Conservation (phyloP, 2,888 invertebrate species). For the Watsonalla binaria region DNA sequence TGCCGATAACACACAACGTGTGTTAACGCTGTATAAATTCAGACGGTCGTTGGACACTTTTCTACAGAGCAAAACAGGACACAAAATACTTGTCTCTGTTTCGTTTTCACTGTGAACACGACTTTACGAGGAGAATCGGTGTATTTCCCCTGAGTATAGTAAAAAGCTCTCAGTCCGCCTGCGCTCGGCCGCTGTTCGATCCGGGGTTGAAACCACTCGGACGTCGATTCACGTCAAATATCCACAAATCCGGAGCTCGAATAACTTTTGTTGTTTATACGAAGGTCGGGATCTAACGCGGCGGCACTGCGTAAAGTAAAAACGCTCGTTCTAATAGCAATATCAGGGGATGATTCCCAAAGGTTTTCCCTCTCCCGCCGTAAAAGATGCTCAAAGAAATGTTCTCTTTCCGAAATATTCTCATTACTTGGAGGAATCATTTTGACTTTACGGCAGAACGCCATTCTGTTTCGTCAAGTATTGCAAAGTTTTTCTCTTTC, state of each 20-base stretch:
- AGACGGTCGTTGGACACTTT: slow-evolving; percentile 22
- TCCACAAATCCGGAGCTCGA: slow-evolving; percentile 44
- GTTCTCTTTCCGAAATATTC: slow-evolving; percentile 57
- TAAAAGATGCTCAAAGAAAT: slow-evolving; percentile 44
- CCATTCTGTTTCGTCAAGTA: slow-evolving; percentile 57
- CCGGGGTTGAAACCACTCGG: slow-evolving; percentile 47
- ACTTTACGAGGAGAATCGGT: slow-evolving; percentile 57
- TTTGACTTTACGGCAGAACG: slow-evolving; percentile 55
- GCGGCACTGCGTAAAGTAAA: slow-evolving; percentile 26
- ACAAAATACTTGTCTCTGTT: slow-evolving; percentile 51
- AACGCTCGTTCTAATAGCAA: slow-evolving; percentile 36
- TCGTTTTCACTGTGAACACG: slow-evolving; percentile 34
- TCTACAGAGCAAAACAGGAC: slow-evolving; percentile 38
- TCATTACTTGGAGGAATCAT: slow-evolving; percentile 63
- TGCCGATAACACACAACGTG: slow-evolving; percentile 9
- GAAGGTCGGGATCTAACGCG: slow-evolving; percentile 13
- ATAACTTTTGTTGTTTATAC: slow-evolving; percentile 51
- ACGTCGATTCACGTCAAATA: slow-evolving; percentile 40
- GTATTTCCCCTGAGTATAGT: slow-evolving; percentile 71
- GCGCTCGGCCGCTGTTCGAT: slow-evolving; percentile 53
- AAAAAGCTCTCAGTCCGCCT: slow-evolving; percentile 56
- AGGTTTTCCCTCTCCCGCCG: slow-evolving; percentile 30
- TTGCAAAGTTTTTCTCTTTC: slow-evolving; percentile 50
- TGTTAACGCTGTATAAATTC: slow-evolving; percentile 16
- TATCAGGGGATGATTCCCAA: slow-evolving; percentile 43